Evolutionary conservation across 2,113 vertebrate species (phyloP).

Genomic region (Pseudopipra pipra): DNA sequence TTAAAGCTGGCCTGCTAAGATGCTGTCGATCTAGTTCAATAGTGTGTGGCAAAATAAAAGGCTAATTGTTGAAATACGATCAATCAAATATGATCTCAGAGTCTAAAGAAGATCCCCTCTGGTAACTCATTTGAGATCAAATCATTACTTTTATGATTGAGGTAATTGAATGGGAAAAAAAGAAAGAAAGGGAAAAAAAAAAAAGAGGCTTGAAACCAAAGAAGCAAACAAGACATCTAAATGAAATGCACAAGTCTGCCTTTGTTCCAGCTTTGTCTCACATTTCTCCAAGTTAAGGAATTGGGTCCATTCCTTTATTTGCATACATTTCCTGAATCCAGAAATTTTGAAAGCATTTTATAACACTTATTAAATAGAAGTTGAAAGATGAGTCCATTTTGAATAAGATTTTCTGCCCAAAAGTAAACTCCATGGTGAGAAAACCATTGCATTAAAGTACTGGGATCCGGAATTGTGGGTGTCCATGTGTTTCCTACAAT

Average conservation of each 20-base stretch:
- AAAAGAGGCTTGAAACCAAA: conserved; percentile 28
- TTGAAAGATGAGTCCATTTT: not conserved
- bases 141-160: conserved; percentile 69
- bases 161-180: conserved; percentile 43
- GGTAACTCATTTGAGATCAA: conserved; percentile 76
- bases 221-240: conserved; percentile 39
- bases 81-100: conserved; percentile 88
- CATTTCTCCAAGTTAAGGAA: not conserved
- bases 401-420: not conserved
- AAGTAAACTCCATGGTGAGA: not conserved
- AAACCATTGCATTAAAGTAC: not conserved
- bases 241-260: conserved; percentile 57
- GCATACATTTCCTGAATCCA: not conserved
- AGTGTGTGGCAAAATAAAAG: conserved; percentile 94
- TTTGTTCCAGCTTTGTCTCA: conserved; percentile 44
- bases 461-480: not conserved
- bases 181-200: not conserved
- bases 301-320: not conserved
- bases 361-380: conserved; percentile 47
- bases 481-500: conserved; percentile 40
- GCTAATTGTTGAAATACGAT: conserved; percentile 92
- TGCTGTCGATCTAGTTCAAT: conserved; percentile 90
- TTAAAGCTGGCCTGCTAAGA: conserved; percentile 91
- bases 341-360: not conserved
- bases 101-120: conserved; percentile 75